Conservation (phyloP, 2,888 invertebrate species). For the Lasius fuliginosus region DNA sequence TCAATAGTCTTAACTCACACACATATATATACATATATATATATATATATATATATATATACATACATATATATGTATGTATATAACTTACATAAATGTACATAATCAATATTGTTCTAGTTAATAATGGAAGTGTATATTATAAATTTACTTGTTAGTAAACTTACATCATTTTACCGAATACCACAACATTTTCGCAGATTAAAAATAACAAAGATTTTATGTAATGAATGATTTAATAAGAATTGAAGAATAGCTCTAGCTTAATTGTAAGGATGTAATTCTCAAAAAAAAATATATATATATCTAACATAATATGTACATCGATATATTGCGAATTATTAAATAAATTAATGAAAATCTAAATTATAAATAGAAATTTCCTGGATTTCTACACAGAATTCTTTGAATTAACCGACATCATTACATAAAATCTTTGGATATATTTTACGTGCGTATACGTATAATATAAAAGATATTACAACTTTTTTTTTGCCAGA, state of each 20-base stretch:
- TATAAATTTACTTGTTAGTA: slow-evolving; percentile 47
- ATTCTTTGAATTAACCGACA: slow-evolving; percentile 75
- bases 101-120: slow-evolving; percentile 16
- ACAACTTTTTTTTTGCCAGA: slow-evolving; percentile 18
- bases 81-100: slow-evolving; percentile 24
- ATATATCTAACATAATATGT: slow-evolving; percentile 57
- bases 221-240: slow-evolving; percentile 70
- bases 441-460: slow-evolving; percentile 46
- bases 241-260: slow-evolving; percentile 37
- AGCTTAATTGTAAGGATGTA: slow-evolving; percentile 27
- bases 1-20: slow-evolving; percentile 53
- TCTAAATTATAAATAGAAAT: slow-evolving; percentile 66
- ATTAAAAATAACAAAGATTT: slow-evolving; percentile 69
- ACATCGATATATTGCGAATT: slow-evolving; percentile 8
- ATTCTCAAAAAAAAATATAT: slow-evolving; percentile 44
- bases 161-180: slow-evolving; percentile 32
- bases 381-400: slow-evolving; percentile 58
- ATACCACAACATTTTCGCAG: slow-evolving; percentile 10
- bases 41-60: slow-evolving; percentile 59
- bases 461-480: slow-evolving; percentile 40
- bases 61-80: slow-evolving; percentile 65
- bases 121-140: slow-evolving; percentile 34
- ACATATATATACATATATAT: slow-evolving; percentile 63
- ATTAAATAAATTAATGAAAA: slow-evolving; percentile 61
- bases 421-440: slow-evolving; percentile 79